phyloP scores from a whole-genome alignment of 2,888 invertebrate genomes.

The Neoitamus cyanurus region DNA sequence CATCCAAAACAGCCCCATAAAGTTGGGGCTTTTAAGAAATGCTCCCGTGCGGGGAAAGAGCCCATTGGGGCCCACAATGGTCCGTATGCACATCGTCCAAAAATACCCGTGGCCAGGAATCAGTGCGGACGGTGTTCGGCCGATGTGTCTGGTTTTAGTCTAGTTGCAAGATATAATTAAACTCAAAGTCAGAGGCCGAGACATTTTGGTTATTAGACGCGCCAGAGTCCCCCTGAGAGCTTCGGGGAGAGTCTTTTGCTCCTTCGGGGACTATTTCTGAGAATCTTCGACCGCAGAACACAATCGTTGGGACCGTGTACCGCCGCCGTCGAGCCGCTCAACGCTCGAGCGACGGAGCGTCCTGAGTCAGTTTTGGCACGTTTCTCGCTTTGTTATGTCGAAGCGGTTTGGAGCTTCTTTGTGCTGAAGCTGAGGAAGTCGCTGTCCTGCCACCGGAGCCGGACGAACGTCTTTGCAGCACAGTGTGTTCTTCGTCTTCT shows the following conservation, averaged over 20 bases:
- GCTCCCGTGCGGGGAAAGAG: background rate
- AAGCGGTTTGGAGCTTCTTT: background rate
- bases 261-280: conserved; percentile 8
- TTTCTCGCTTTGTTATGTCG: conserved; percentile 29
- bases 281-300: background rate
- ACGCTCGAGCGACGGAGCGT: background rate
- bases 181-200: conserved; percentile 6
- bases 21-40: background rate
- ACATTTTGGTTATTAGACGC: background rate
- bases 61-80: background rate
- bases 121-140: background rate
- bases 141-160: conserved; percentile 38
- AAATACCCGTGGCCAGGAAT: background rate
- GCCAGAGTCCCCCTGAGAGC: background rate
- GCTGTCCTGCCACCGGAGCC: background rate
- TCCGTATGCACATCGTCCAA: conserved; percentile 6
- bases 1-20: background rate
- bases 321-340: background rate
- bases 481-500: background rate
- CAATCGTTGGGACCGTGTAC: background rate
- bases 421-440: background rate
- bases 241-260: background rate
- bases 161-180: conserved; percentile 21
- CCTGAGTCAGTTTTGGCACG: conserved; percentile 11
- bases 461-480: background rate